A percentile compares a stretch with the other conserved stretches of the same genome.
Conservation (phyloP, 2,888 invertebrate genomes). For the Hyalella azteca region DNA sequence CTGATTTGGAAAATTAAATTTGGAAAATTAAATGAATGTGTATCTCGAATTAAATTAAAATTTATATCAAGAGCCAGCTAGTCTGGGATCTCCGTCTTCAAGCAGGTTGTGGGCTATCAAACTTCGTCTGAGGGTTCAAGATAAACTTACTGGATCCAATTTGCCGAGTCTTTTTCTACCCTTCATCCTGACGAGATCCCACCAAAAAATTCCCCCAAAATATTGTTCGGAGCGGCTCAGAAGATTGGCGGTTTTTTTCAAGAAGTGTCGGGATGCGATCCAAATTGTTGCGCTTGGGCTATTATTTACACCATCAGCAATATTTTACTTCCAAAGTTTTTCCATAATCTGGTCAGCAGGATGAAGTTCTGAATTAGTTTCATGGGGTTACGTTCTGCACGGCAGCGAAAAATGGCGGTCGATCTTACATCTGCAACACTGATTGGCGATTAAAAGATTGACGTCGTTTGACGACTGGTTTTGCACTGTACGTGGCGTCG, state of each 20-base stretch:
- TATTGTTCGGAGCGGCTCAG: background rate
- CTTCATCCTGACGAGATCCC: background rate
- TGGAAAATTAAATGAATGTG: no score
- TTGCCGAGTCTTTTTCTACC: slow-evolving; percentile 6
- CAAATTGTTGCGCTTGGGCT: background rate
- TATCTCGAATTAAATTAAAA: no score
- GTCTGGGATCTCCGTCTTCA: background rate
- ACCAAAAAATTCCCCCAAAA: slow-evolving; percentile 5
- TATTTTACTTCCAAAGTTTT: background rate
- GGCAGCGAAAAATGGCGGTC: no score
- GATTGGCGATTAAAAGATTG: no score
- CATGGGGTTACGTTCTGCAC: no score
- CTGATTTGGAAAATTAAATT: no score
- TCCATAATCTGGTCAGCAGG: no score
- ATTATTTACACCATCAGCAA: slow-evolving; percentile 24
- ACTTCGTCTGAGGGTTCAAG: slow-evolving; percentile 8
- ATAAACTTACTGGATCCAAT: slow-evolving; percentile 3
- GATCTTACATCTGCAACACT: no score
- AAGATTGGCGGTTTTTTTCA: background rate
- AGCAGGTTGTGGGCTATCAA: background rate
- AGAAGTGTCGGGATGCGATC: slow-evolving; percentile 7
- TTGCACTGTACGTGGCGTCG: no score
- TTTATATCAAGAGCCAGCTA: no score
- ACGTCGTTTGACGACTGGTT: no score
- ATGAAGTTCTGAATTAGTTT: no score